These are phyloP conservation scores for Stomorhina lunata DNA, from an alignment of 2,888 invertebrate genomes.

Conservation along the genomic window DNA sequence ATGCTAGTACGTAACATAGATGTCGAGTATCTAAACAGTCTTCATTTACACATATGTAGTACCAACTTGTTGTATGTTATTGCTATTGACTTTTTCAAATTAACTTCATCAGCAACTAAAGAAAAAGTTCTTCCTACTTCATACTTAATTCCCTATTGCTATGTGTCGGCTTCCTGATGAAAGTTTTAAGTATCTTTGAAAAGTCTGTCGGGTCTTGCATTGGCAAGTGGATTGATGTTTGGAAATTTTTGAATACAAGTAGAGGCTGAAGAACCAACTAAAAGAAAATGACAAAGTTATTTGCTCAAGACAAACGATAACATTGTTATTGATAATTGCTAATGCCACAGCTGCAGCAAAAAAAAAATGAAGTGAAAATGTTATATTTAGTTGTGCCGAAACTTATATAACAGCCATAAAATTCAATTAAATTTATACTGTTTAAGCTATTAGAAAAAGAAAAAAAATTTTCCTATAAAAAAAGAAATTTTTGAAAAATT, in stretches of 20 bases:
- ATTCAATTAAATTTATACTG: too few relatives aligned
- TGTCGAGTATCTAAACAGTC: neutral
- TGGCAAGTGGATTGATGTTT: neutral
- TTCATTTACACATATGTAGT: neutral
- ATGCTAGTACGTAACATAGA: neutral
- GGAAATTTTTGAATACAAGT: conserved; percentile 1
- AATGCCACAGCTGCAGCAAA: neutral
- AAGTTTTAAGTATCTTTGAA: neutral
- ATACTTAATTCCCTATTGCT: neutral
- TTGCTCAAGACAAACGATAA: conserved; percentile 32
- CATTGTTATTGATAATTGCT: conserved; percentile 43
- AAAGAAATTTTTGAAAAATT: too few relatives aligned
- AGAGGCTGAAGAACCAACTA: conserved; percentile 12
- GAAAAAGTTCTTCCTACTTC: conserved; percentile 24
- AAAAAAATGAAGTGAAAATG: too few relatives aligned
- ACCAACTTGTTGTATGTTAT: neutral
- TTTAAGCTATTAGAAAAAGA: too few relatives aligned
- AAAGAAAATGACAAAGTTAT: conserved; percentile 26
- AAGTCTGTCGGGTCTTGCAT: neutral
- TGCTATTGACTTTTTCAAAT: conserved; percentile 54
- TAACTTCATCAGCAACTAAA: conserved; percentile 59
- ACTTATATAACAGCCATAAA: too few relatives aligned
- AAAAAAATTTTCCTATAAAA: too few relatives aligned
- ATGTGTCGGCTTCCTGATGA: neutral
- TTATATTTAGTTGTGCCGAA: neutral